Evolutionary conservation across 2,888 invertebrate genomes (phyloP).

Genomic region (Cabera pusaria): DNA sequence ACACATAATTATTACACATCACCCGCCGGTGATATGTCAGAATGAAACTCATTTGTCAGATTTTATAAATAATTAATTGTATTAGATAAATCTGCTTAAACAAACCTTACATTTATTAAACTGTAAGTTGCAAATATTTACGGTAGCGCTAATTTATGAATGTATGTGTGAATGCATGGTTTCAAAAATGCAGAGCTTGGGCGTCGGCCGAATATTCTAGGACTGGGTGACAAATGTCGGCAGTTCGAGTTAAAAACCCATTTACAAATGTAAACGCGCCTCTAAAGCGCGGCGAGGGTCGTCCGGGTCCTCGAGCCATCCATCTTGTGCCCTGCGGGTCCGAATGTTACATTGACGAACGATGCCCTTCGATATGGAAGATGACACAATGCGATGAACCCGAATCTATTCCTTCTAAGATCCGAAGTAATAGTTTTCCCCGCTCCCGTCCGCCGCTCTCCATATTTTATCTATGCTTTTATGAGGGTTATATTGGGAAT

Average conservation of each 20-base stretch:
- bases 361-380: constrained; percentile 66
- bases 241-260: constrained; percentile 54
- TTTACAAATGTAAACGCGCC: constrained; percentile 59
- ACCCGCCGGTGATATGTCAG: constrained; percentile 23
- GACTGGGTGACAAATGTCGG: too few species aligned
- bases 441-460: constrained; percentile 58
- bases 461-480: constrained; percentile 71
- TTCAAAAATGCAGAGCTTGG: too few species aligned
- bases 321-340: constrained; percentile 54
- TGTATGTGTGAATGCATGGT: too few species aligned
- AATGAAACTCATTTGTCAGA: constrained; percentile 36
- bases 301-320: constrained; percentile 46
- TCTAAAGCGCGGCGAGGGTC: constrained; percentile 37
- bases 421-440: constrained; percentile 63
- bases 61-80: constrained; percentile 39
- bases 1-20: constrained; percentile 58
- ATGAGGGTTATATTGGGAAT: constrained; percentile 68
- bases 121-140: constrained; percentile 42
- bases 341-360: constrained; percentile 59
- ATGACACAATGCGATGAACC: constrained; percentile 78
- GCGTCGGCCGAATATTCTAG: too few species aligned
- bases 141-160: constrained; percentile 38
- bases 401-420: constrained; percentile 63
- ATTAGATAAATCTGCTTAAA: constrained; percentile 39
- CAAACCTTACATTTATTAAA: constrained; percentile 46